Evolutionary conservation across 1,140 invertebrate species (phyloP).

Genomic region (Himalopsyche phryganea): DNA sequence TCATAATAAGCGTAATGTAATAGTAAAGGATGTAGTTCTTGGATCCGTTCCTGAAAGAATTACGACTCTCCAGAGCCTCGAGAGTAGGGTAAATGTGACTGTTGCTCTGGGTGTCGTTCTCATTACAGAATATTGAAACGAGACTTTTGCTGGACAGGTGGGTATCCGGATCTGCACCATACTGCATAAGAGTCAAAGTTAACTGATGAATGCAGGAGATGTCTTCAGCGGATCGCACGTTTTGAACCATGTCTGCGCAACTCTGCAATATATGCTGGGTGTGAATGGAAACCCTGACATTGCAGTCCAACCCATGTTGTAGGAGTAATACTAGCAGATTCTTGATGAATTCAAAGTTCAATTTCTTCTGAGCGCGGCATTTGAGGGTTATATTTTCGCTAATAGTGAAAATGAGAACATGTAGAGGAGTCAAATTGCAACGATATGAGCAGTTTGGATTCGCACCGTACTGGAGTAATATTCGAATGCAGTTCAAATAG

Average conservation of each 20-base stretch:
- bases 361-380: slow-evolving; percentile 58
- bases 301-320: slow-evolving; percentile 67
- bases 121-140: slow-evolving; percentile 29
- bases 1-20: slow-evolving; percentile 64
- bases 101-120: slow-evolving; percentile 21
- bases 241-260: slow-evolving; percentile 68
- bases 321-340: slow-evolving; percentile 65
- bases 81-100: slow-evolving; percentile 21
- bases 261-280: slow-evolving; percentile 66
- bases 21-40: slow-evolving; percentile 65
- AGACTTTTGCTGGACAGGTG: slow-evolving; percentile 41
- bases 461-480: slow-evolving; percentile 65
- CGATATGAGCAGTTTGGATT: slow-evolving; percentile 71
- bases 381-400: slow-evolving; percentile 70
- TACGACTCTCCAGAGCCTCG: slow-evolving; percentile 37
- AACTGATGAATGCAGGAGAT: slow-evolving; percentile 68
- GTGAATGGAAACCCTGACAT: slow-evolving; percentile 52
- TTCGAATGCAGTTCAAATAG: slow-evolving; percentile 69
- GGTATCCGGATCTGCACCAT: slow-evolving; percentile 63
- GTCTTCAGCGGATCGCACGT: slow-evolving; percentile 61
- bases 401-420: slow-evolving; percentile 70
- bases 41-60: slow-evolving; percentile 58
- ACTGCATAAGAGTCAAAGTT: slow-evolving; percentile 63
- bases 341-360: slow-evolving; percentile 63
- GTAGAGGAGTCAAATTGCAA: slow-evolving; percentile 66